A percentile compares a stretch with the other conserved stretches of the same genome.
Conservation (phyloP, 2,888 invertebrate species). For the Dynastes hyllus region DNA sequence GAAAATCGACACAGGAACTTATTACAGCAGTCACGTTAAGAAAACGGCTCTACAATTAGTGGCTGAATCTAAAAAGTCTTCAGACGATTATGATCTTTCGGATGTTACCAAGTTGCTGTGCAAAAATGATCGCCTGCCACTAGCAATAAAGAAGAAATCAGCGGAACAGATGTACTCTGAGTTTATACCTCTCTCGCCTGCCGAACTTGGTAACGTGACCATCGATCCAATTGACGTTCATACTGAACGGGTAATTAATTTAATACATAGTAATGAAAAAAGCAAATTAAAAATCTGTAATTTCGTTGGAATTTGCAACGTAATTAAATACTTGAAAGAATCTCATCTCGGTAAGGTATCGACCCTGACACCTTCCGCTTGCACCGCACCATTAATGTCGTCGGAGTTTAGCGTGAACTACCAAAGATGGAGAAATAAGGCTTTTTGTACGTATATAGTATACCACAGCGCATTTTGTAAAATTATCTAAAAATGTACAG, state of each 20-base stretch:
- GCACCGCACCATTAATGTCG: too few species aligned
- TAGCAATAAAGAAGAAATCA: too few species aligned
- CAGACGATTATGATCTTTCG: background rate
- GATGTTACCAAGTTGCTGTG: background rate
- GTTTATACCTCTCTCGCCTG: conserved; percentile 33
- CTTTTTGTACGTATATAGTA: too few species aligned
- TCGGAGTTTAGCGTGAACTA: too few species aligned
- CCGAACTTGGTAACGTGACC: conserved; percentile 24
- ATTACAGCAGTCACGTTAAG: conserved; percentile 55
- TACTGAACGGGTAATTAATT: conserved; percentile 6
- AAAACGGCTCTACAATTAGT: background rate
- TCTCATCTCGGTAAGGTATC: too few species aligned
- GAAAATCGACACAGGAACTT: conserved; percentile 55
- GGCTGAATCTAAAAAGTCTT: background rate
- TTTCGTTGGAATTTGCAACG: too few species aligned
- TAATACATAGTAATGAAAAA: background rate
- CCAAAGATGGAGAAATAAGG: too few species aligned
- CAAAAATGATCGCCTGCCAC: background rate
- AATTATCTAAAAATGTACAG: too few species aligned
- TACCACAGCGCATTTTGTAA: too few species aligned
- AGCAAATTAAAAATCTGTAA: background rate
- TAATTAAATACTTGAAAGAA: too few species aligned
- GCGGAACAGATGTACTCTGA: too few species aligned
- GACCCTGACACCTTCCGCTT: too few species aligned
- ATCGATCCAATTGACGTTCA: conserved; percentile 33